Evolutionary conservation across 1,140 invertebrate genomes (phyloP).

Genomic region (Odontomachus brunneus): DNA sequence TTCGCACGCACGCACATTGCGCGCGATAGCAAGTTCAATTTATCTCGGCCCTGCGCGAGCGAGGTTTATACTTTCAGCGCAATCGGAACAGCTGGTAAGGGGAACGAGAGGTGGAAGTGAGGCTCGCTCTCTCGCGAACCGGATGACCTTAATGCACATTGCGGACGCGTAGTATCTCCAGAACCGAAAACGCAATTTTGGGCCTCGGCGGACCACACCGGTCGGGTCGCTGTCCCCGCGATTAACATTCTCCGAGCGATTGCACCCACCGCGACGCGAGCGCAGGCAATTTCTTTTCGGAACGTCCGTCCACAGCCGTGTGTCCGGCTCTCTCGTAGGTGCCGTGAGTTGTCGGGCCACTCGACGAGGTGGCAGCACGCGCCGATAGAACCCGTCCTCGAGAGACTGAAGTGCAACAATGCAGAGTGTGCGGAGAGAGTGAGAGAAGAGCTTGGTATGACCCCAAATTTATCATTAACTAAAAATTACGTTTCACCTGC

Average conservation of each 20-base stretch:
- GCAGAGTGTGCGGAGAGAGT: neutral
- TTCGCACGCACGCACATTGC: conserved; percentile 13
- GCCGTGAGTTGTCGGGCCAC: conserved; percentile 1
- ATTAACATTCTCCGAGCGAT: conserved; percentile 82
- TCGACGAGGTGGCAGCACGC: conserved; percentile 76
- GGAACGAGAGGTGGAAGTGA: conserved; percentile 50
- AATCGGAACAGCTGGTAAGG: conserved; percentile 6
- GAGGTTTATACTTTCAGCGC: neutral
- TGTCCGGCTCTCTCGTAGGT: neutral
- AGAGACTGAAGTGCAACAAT: neutral
- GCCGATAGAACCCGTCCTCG: conserved; percentile 42
- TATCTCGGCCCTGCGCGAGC: neutral
- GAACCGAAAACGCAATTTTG: conserved; percentile 75
- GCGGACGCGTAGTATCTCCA: conserved; percentile 27
- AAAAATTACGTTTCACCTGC: neutral
- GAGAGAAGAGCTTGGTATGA: neutral
- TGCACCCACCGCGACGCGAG: conserved; percentile 77
- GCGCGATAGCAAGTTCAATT: conserved; percentile 9
- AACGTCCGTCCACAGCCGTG: conserved; percentile 44
- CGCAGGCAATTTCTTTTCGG: conserved; percentile 77
- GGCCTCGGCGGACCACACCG: conserved; percentile 76
- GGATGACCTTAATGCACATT: conserved; percentile 67
- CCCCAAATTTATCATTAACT: neutral
- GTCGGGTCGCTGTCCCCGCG: conserved; percentile 70
- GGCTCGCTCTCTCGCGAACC: conserved; percentile 56